Conservation (phyloP, 2,113 vertebrate species). For the Chaetura pelagica region DNA sequence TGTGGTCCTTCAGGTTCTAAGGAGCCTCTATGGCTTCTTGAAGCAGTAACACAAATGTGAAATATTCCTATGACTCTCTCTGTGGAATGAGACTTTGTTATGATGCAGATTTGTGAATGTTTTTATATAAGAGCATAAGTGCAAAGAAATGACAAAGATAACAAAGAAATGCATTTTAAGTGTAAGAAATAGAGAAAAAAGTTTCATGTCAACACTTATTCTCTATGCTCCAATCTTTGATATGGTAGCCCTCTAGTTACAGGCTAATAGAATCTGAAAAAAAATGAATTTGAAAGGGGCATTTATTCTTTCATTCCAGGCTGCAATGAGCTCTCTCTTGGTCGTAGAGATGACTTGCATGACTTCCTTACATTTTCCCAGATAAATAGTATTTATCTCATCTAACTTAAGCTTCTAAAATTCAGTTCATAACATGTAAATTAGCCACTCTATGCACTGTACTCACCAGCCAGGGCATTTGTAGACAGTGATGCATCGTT, state of each 20-base stretch:
- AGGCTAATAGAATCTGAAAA: neutral
- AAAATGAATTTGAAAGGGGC: too few species aligned
- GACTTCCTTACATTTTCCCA: neutral
- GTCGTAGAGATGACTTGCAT: neutral
- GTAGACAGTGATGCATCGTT: neutral
- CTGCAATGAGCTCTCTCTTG: neutral
- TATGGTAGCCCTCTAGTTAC: neutral
- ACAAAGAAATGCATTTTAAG: neutral
- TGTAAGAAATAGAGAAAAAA: neutral
- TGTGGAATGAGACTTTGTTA: neutral
- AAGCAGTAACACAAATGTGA: neutral
- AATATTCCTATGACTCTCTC: neutral
- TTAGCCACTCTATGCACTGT: neutral
- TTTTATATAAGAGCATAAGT: neutral
- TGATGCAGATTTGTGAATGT: neutral
- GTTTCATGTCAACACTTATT: neutral
- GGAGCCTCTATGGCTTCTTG: neutral
- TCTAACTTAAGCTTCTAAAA: neutral
- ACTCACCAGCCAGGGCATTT: neutral
- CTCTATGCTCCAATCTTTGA: neutral
- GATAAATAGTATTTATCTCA: neutral
- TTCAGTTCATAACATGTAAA: neutral
- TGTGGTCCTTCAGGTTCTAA: neutral
- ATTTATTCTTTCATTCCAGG: neutral
- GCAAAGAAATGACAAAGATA: neutral